These are phyloP conservation scores for Pasiphila rectangulata DNA, from an alignment of 2,888 invertebrate genomes.

Conservation along the genomic window DNA sequence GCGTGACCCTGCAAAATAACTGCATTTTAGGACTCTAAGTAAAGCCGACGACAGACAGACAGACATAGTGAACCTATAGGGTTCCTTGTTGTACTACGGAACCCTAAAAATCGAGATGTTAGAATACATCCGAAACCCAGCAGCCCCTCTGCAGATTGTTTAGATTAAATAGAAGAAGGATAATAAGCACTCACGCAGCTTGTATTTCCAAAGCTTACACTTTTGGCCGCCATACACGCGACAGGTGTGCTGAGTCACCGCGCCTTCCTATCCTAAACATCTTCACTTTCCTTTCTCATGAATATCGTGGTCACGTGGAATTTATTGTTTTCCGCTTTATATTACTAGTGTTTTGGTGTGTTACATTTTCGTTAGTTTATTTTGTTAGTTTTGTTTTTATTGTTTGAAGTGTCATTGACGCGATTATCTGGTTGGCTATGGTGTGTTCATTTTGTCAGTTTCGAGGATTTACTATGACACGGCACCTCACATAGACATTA, in stretches of 20 bases:
- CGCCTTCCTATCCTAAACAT: constrained; percentile 44
- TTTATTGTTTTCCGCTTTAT: too few species aligned
- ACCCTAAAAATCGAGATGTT: too few species aligned
- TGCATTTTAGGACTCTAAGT: too few species aligned
- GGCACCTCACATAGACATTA: too few species aligned
- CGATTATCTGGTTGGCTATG: constrained; percentile 12
- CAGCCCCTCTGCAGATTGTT: too few species aligned
- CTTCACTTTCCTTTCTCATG: constrained; percentile 45
- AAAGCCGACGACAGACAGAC: too few species aligned
- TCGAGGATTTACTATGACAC: neutral
- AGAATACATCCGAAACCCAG: too few species aligned
- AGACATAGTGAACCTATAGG: too few species aligned
- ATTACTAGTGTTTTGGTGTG: too few species aligned
- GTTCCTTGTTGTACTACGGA: too few species aligned
- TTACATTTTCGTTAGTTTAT: constrained; percentile 27
- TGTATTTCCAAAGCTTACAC: constrained; percentile 56
- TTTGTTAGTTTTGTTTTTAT: constrained; percentile 10
- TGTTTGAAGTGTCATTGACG: constrained; percentile 5
- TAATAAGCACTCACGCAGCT: constrained; percentile 51
- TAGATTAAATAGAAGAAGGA: too few species aligned
- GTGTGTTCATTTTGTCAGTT: neutral
- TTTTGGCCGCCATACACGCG: constrained; percentile 63
- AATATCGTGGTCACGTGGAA: constrained; percentile 28
- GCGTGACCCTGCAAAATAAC: too few species aligned
- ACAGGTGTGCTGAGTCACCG: constrained; percentile 35